Evolutionary conservation across 2,113 vertebrate species (phyloP), one percentile per base, ranked within the genome.

Genomic region (Sarotherodon lohbergeri): DNA sequence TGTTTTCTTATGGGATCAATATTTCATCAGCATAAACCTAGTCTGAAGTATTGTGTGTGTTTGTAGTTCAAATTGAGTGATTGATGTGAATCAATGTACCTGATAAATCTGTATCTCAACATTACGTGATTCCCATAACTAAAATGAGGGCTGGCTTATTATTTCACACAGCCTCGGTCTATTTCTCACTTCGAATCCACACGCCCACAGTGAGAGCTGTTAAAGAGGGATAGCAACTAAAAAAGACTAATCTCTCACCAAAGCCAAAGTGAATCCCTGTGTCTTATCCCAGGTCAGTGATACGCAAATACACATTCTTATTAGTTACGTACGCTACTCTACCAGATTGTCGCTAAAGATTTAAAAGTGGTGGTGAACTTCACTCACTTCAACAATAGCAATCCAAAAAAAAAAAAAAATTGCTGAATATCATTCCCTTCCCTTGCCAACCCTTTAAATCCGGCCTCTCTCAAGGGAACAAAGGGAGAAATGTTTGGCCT

Each of bases 401-500:
- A 87, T 48, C 55, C 68, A 54, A 87, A 90, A 91, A 78, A 27
- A 63, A 87, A 9, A 27, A 56, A 68, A 55, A 5, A 29, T 90
- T 94, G 95, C 95, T 95, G 94, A 95, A 92, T 89, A 84, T 94
- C 90, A 91, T 88, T 86, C 90, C 84, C 78, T 82, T 89, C 78
- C 71, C 83, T 24, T 4, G 88, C 83, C 83, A 68, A 79, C 88
- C 89, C 84, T 89, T 91, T 93, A 94, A 95, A 96, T 95, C 94
- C 93, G 24, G 84, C 86, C 80, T 86, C 93, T 93, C 86, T 93
- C 91, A n/a, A n/a, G 88, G 90, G 86, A 95, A 96, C 94, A 96
- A 96, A 89, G 89, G 91, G 88, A 91, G 88, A 95, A 95, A 94
- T 95, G 90, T 94, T 95, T 92, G 91, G 90, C 89, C 89, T 91